Evolutionary conservation across 1,140 invertebrate species (phyloP).

Genomic region (Drosophila setifemur): DNA sequence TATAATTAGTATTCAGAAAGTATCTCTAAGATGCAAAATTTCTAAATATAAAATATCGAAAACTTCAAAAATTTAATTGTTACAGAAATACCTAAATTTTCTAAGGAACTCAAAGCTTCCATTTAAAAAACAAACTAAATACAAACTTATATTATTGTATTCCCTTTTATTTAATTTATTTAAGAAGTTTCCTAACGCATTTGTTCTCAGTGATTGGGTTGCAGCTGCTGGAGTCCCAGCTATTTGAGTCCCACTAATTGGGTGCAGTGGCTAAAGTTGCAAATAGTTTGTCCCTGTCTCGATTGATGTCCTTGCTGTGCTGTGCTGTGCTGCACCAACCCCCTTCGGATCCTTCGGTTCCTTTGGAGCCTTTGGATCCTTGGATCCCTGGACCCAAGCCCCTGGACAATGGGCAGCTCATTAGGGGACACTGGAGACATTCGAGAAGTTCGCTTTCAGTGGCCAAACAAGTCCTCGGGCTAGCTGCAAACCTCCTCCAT

Average conservation of each 20-base stretch:
- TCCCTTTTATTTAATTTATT: no score
- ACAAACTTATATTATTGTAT: no score
- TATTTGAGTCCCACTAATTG: slow-evolving; percentile 77
- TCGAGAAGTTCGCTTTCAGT: slow-evolving; percentile 17
- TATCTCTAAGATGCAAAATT: no score
- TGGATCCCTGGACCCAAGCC: neutral
- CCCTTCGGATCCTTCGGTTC: neutral
- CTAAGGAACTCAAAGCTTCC: no score
- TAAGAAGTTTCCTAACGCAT: neutral
- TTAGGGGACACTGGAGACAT: slow-evolving; percentile 35
- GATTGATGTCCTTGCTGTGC: slow-evolving; percentile 17
- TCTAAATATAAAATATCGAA: no score
- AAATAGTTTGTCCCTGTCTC: slow-evolving; percentile 59
- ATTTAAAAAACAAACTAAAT: no score
- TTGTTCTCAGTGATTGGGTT: neutral
- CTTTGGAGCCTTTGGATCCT: neutral
- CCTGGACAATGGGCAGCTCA: slow-evolving; percentile 48
- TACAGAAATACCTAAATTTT: no score
- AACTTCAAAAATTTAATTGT: no score
- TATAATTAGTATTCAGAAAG: no score
- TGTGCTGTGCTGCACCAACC: neutral
- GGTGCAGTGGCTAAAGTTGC: slow-evolving; percentile 60
- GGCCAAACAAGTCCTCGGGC: slow-evolving; percentile 3
- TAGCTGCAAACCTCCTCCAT: neutral
- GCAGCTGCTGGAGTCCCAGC: slow-evolving; percentile 38